A percentile compares a stretch with the other conserved stretches of the same genome.
Conservation (phyloP, 1,140 invertebrate species). For the Amphibalanus amphitrite region DNA sequence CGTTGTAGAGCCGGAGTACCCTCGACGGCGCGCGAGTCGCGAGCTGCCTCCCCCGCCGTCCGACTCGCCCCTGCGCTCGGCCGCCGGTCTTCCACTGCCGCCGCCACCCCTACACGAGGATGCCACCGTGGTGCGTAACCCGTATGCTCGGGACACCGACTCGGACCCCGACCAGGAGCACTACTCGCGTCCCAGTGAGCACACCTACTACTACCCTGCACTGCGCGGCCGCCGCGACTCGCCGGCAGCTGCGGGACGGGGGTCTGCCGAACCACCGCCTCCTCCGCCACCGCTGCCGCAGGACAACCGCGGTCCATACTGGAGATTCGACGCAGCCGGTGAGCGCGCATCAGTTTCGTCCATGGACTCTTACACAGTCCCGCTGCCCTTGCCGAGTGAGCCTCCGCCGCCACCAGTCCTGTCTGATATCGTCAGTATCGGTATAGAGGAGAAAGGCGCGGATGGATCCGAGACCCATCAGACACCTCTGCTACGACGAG, state of each 20-base stretch:
- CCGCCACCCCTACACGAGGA: neutral
- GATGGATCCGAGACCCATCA: neutral
- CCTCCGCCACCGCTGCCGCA: too few species aligned
- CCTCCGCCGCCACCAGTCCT: neutral
- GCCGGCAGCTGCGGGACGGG: neutral
- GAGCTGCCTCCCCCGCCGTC: neutral
- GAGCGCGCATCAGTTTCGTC: neutral
- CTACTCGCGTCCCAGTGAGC: neutral
- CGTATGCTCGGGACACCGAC: neutral
- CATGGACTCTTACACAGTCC: neutral
- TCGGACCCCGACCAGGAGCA: neutral
- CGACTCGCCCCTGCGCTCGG: neutral
- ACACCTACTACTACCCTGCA: neutral
- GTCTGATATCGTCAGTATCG: neutral
- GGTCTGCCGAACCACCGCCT: too few species aligned
- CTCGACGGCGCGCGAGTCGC: too few species aligned
- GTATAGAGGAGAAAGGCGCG: neutral
- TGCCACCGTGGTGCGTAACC: neutral
- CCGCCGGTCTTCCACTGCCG: neutral
- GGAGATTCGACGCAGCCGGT: too few species aligned
- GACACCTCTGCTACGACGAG: neutral
- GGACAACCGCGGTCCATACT: too few species aligned
- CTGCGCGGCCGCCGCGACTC: neutral
- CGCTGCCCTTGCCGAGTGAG: neutral
- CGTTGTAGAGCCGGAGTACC: neutral